Evolutionary conservation across 2,797 vertebrate genomes (phyloP).

Genomic region (Poeciliopsis infans): DNA sequence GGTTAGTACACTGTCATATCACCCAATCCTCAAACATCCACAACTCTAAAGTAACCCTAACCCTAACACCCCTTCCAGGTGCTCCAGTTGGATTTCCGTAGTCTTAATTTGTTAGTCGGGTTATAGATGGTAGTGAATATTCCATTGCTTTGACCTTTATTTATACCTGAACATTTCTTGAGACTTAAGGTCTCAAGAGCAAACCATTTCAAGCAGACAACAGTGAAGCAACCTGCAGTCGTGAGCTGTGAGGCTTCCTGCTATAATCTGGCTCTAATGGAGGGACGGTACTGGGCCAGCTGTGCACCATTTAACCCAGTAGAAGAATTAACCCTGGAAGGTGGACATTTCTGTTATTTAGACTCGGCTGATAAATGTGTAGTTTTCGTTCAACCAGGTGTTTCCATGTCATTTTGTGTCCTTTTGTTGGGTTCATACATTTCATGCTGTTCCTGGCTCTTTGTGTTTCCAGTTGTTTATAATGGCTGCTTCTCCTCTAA

Average conservation of each 20-base stretch:
- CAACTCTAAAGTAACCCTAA: no score
- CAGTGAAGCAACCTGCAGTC: background rate
- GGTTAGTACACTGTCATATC: constrained; percentile 72
- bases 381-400: background rate
- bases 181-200: background rate
- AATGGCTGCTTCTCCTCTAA: background rate
- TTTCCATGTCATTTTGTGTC: background rate
- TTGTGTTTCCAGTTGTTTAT: background rate
- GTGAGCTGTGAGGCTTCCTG: background rate
- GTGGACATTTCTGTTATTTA: background rate
- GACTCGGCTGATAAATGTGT: background rate
- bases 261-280: background rate
- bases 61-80: background rate
- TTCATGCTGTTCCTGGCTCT: background rate
- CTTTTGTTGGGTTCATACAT: background rate
- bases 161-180: background rate
- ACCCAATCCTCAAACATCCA: no score
- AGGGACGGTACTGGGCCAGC: background rate
- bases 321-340: background rate
- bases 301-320: background rate
- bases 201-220: background rate
- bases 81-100: background rate
- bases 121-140: background rate
- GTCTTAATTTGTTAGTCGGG: background rate
- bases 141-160: background rate